Evolutionary conservation across 1,140 invertebrate species (phyloP).

Genomic region (Chlorops oryzae): DNA sequence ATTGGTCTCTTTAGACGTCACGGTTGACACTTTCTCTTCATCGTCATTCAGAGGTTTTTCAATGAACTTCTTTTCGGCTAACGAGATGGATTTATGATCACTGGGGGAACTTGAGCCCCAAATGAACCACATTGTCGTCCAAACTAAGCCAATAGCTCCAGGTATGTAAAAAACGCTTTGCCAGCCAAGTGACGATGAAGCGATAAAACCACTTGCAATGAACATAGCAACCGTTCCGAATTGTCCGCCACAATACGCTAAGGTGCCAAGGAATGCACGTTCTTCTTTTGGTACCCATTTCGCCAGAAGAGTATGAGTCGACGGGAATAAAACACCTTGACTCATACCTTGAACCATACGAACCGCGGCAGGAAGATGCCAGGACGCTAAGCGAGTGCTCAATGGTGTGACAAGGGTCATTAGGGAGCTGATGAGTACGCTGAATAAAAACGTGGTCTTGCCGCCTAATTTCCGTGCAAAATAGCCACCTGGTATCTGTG

Average conservation of each 20-base stretch:
- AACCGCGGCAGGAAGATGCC: conserved; percentile 50
- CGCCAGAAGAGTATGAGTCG: conserved; percentile 66
- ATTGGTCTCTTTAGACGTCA: background rate
- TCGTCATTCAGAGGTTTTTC: conserved; percentile 29
- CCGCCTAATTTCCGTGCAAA: conserved; percentile 57
- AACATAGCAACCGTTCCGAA: conserved; percentile 66
- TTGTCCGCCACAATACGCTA: conserved; percentile 56
- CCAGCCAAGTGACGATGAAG: conserved; percentile 60
- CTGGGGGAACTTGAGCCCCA: conserved; percentile 60
- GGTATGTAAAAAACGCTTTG: conserved; percentile 68
- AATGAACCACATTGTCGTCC: conserved; percentile 56
- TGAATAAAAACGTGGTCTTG: conserved; percentile 53
- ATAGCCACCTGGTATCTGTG: conserved; percentile 58
- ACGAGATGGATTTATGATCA: conserved; percentile 50
- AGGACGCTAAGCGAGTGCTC: conserved; percentile 45
- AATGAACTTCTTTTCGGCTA: conserved; percentile 57
- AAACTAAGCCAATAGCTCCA: conserved; percentile 55
- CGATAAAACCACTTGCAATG: conserved; percentile 53
- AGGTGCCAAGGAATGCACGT: conserved; percentile 51
- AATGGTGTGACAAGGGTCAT: conserved; percentile 46
- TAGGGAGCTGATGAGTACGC: conserved; percentile 47
- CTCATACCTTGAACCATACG: conserved; percentile 66
- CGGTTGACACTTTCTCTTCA: background rate
- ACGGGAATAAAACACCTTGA: conserved; percentile 71
- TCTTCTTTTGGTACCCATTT: conserved; percentile 63